Base-by-base conservation (phyloP, 2,797 vertebrate genomes). In the Florisuga fusca region DNA sequence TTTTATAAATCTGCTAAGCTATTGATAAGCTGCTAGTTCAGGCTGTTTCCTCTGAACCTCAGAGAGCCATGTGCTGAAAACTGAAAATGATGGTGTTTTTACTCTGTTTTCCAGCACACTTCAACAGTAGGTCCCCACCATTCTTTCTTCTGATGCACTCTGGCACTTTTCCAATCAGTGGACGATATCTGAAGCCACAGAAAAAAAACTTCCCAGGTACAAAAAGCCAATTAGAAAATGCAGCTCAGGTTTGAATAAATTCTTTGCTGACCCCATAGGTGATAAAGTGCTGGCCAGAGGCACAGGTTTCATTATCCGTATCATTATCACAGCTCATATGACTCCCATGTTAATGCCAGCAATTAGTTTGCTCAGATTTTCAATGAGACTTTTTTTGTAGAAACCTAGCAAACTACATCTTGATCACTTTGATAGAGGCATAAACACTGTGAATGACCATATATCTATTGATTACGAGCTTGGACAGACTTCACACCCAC, bases 281-380 rank as follows among this genome's bases (percentile, higher is more conserved):
- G 67, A 92, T 83, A 69, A 90, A 94, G 25, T 16, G 58, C 73
- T 89, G 62, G 51, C 34, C 55, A 90, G 67, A 90, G 87, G 59
- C 31, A 9, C 1, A 7, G 20, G 36, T 71, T 94, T 96, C 84
- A 94, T 95, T 96, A 94, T 38, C 67, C 6, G 1, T 74, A 58
- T 87, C 86, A 82, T 96, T 96, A 94, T 50, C 46, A 61, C 31
- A 87, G 48, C 71, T 94, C 86, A 27, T 66, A 48, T 48, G 50
- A 87, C 33, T 92, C 71, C 62, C 8, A 22, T 77, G 89, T 80
- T 95, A 96, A 94, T 96, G 72, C 31, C 66, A 81, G 62, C 80
- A 74, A 79, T 97, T 96, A 96, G 67, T 95, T 95, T 87, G 82
- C 81, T 78, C 58, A 77, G 43, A 50, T 64, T 94, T 77, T 93